phyloP scores from a whole-genome alignment of 2,797 vertebrate genomes.

The Acanthurus lineatus region DNA sequence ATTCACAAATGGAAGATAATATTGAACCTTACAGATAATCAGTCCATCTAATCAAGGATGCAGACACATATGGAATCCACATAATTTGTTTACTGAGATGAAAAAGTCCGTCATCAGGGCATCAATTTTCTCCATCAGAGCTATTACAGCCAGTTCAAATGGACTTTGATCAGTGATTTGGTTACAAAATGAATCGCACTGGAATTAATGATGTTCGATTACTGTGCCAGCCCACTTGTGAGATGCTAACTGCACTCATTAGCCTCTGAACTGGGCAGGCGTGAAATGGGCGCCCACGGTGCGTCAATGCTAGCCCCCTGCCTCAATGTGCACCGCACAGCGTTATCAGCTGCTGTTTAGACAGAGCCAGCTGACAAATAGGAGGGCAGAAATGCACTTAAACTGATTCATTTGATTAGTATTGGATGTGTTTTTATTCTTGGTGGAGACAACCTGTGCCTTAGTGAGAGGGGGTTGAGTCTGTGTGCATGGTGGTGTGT shows the following conservation, averaged over 20 bases:
- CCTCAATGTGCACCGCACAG: conserved; percentile 69
- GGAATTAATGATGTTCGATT: conserved; percentile 81
- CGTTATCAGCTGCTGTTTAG: conserved; percentile 73
- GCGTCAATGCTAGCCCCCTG: conserved; percentile 61
- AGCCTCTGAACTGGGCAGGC: conserved; percentile 74
- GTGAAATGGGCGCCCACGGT: conserved; percentile 72
- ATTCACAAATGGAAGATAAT: conserved; percentile 37
- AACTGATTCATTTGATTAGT: conserved; percentile 81
- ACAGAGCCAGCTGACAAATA: conserved; percentile 75
- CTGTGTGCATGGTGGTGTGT: conserved; percentile 15
- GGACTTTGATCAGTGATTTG: conserved; percentile 76
- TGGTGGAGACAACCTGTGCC: conserved; percentile 40
- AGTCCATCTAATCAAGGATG: conserved; percentile 53
- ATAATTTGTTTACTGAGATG: conserved; percentile 56
- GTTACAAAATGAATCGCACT: conserved; percentile 73
- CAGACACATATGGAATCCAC: conserved; percentile 38
- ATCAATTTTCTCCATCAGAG: conserved; percentile 41
- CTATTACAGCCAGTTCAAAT: conserved; percentile 50
- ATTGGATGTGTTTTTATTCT: conserved; percentile 66
- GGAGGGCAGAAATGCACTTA: conserved; percentile 74
- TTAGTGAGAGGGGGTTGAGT: conserved; percentile 14
- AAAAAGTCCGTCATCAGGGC: conserved; percentile 26
- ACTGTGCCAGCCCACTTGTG: conserved; percentile 62
- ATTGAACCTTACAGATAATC: conserved; percentile 52
- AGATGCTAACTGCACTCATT: conserved; percentile 80